Base-by-base conservation (phyloP, 2,888 invertebrate genomes). In the Ennomos erosarius region DNA sequence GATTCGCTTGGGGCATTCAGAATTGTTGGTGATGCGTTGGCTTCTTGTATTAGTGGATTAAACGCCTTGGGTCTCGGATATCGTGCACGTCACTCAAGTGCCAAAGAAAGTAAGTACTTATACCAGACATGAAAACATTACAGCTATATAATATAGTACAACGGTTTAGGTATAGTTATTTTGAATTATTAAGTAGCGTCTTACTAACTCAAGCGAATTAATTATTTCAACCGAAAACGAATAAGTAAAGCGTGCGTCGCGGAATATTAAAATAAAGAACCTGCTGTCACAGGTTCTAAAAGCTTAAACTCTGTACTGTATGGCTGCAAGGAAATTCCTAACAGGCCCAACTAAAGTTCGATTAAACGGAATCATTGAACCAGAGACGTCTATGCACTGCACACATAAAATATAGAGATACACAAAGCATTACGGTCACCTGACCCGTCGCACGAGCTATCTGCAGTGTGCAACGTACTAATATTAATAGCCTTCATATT, bases 401-500 rank as follows among this genome's bases (percentile, higher is more conserved):
- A 26, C 26, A 26, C n/a, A n/a, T n/a, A n/a, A n/a, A n/a, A n/a
- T 26, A 67, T 51, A 47, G 67, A 69, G 67, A 69, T 68, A 67
- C 65, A 70, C 69, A 74, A 74, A 64, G 72, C 76, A 81, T 86
- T 81, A 82, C 73, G 75, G 81, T 84, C 84, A 85, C 80, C 78
- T 83, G 82, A 81, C 79, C 68, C 70, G 70, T 67, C 71, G 72
- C 74, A 70, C 74, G 70, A 78, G 82, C 75, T 87, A 88, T 89
- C 88, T 88, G 79, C 72, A 71, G 77, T 81, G 79, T 83, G 82
- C 88, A 86, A 81, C 84, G 85, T 77, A 82, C 81, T 82, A 86
- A 85, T 88, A 89, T 89, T 87, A 86, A 90, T 88, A 81, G 81
- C 83, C 75, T 71, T 84, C 85, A 89, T 88, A 89, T 87, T 82